These are phyloP conservation scores for Actinostola sp. DNA, from an alignment of 92 coral and sea anemone species.

Conservation along the genomic window DNA sequence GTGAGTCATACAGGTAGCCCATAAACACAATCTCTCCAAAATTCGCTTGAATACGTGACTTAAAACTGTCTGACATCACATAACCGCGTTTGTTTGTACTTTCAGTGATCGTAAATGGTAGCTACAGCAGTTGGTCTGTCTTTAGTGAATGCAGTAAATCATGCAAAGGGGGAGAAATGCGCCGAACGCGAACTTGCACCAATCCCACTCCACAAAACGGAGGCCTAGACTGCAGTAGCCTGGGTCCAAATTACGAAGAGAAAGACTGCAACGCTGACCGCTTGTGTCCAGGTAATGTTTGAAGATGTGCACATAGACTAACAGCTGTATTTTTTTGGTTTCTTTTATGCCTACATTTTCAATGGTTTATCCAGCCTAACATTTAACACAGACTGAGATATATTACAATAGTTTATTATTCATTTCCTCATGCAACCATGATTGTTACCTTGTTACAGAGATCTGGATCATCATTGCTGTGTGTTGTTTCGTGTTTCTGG, in stretches of 20 bases:
- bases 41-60: no score
- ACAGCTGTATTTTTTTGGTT: no score
- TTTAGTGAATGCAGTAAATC: conserved; percentile 78
- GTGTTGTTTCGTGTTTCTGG: conserved; percentile 62
- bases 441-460: conserved; percentile 24
- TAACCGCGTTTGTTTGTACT: not conserved
- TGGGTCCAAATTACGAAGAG: conserved; percentile 61
- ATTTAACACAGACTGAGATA: no score
- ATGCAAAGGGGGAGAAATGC: conserved; percentile 64
- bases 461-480: conserved; percentile 77
- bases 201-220: conserved; percentile 68
- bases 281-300: conserved; percentile 66
- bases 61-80: no score
- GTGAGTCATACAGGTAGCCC: no score
- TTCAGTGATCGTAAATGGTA: conserved; percentile 55
- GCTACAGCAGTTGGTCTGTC: conserved; percentile 75
- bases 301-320: not conserved
- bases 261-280: conserved; percentile 66
- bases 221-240: conserved; percentile 61
- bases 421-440: not conserved
- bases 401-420: no score
- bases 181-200: conserved; percentile 74
- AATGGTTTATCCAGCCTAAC: no score
- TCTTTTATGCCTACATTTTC: no score
- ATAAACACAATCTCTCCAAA: no score